Base-by-base conservation (phyloP, 2,113 vertebrate species). In the Manacus vitellinus region DNA sequence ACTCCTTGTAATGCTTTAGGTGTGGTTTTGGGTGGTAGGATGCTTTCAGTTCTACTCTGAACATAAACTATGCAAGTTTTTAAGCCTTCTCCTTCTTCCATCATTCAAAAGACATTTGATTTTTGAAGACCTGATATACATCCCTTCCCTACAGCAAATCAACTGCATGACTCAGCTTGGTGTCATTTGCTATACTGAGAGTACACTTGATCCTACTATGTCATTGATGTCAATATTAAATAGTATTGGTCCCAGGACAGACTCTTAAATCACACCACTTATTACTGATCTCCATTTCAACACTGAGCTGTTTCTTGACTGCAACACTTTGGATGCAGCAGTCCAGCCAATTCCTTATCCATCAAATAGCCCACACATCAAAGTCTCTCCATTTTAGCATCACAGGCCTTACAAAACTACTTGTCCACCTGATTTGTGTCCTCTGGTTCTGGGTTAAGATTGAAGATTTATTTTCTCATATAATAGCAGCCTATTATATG, bases 191-290 rank as follows among this genome's bases (percentile, higher is more conserved):
- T 22, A 12, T n/a, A 12, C 19, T 1, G 1, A 63, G 27, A 21
- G 28, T 27, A 33, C 2, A 2, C n/a, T 58, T 0, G 0, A 59
- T 76, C 25, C 25, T 11, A 22, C 31, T 30, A 4, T 24, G 39
- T n/a, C 70, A 41, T 2, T 81, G 39, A 59, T 54, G 18, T 58
- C 58, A 56, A 33, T 22, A 43, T 2, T 33, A 39, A 63, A 58
- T 17, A 14, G 6, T 12, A 9, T 3, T 35, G 6, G 10, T 35
- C 15, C 49, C 65, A 31, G 30, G 30, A 56, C 0, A 12, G n/a
- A 51, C 2, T 15, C 15, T n/a, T 75, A 44, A 52, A 63, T 12
- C 24, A 39, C 49, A 33, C 4, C 14, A 51, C 35, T 41, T 58
- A 30, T 18, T 35, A 14, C 4, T 52, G 8, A 41, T 58, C 33